Evolutionary conservation across 2,888 invertebrate genomes (phyloP).

Genomic region (Spisula subtruncata): DNA sequence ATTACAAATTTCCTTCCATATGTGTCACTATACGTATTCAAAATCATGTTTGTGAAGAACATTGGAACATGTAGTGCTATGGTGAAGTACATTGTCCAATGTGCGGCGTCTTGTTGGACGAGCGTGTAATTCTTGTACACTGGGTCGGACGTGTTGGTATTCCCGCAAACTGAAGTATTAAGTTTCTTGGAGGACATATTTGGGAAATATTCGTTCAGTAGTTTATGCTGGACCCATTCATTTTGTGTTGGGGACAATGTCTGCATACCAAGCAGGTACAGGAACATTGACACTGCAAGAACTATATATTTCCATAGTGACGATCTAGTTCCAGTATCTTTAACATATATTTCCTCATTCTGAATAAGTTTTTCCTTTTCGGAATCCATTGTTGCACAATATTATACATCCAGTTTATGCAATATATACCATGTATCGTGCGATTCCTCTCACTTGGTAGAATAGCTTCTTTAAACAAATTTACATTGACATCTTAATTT

Average conservation of each 20-base stretch:
- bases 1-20: constrained; percentile 51
- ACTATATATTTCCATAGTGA: background rate
- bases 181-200: background rate
- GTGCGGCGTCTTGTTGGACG: constrained; percentile 51
- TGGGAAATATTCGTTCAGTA: constrained; percentile 26
- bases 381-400: background rate
- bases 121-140: constrained; percentile 39
- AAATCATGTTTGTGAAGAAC: constrained; percentile 33
- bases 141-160: constrained; percentile 26
- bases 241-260: background rate
- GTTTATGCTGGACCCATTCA: constrained; percentile 48
- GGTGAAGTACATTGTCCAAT: constrained; percentile 37
- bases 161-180: constrained; percentile 33
- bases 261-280: background rate
- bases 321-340: background rate
- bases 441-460: no score
- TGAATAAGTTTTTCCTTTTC: constrained; percentile 25
- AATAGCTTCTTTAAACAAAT: no score
- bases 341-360: background rate
- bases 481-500: no score
- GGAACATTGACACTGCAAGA: background rate
- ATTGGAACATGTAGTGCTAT: constrained; percentile 22
- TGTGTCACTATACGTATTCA: constrained; percentile 43
- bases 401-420: no score
- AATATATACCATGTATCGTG: no score